A percentile compares a stretch with the other conserved stretches of the same genome.
Evolutionary conservation across 2,797 vertebrate species (phyloP).

Genomic region (Cercopithecus hamlyni): DNA sequence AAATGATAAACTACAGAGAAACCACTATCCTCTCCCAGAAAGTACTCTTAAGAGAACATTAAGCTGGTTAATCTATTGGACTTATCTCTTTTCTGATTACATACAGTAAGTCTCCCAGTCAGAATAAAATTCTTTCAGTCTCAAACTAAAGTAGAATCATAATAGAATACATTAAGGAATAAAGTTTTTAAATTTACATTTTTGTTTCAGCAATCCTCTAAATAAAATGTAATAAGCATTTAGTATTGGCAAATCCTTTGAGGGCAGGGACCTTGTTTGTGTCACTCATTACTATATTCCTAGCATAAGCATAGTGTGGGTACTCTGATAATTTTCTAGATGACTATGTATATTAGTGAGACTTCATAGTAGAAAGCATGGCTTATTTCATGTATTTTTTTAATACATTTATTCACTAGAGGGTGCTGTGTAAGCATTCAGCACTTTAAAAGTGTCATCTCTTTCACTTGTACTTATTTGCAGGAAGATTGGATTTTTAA

Average conservation of each 20-base stretch:
- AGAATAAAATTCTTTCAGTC: not conserved
- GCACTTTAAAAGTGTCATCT: not conserved
- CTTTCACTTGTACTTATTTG: constrained; percentile 27
- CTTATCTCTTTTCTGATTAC: constrained; percentile 31
- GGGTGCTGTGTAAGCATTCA: constrained; percentile 48
- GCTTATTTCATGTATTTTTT: constrained; percentile 22
- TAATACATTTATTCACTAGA: constrained; percentile 35
- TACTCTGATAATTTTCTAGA: not conserved
- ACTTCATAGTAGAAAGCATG: not conserved
- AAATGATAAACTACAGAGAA: constrained; percentile 3
- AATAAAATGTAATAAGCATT: constrained; percentile 33
- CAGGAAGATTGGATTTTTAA: constrained; percentile 38
- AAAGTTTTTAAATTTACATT: not conserved
- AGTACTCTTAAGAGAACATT: not conserved
- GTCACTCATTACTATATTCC: not conserved
- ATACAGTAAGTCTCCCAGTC: not conserved
- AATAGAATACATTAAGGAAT: constrained; percentile 20
- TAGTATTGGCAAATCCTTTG: not conserved
- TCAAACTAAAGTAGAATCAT: not conserved
- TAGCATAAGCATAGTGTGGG: not conserved
- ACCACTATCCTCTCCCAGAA: not conserved
- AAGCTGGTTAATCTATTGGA: not conserved
- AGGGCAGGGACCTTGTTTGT: not conserved
- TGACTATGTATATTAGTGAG: not conserved
- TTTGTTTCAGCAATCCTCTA: not conserved